Evolutionary conservation across 2,113 vertebrate species (phyloP), one percentile per base, ranked within the genome.

Genomic region (Cyanistes caeruleus): DNA sequence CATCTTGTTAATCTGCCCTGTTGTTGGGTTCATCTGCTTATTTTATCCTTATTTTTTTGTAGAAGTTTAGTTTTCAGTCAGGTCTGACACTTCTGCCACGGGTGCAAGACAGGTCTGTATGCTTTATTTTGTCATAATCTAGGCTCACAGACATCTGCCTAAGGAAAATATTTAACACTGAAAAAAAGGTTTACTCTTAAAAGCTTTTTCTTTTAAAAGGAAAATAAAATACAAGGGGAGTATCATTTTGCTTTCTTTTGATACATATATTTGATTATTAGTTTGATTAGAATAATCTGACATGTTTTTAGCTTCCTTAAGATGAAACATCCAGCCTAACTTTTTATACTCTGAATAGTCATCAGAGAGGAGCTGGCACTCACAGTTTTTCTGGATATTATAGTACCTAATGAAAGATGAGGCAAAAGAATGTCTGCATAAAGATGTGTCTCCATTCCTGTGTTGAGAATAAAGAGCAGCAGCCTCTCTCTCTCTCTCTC

Each of bases 21-120:
- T 86, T 96, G 41, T 93, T 97, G 63, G 52, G 74, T 96, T 96
- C 80, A 86, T 80, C 80, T 97, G 94, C 95, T 96, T 91, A 58
- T 92, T 96, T 97, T 93, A 89, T 83, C 76, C 28, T 93, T 88
- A 10, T 85, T 55, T 74, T 87, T 83, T 68, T 35, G 64, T 89
- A 69, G 65, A 70, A 83, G 39, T 91, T 94, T 78, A 68, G 35
- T 67, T 91, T 95, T 79, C 65, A 87, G 63, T 63, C 35, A 94
- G 16, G 51, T 87, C 33, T 6, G 5, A 46, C 15, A 41, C 68
- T 55, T 53, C 49, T 84, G 27, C 43, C 30, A 31, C 56, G 82
- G 23, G 30, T 74, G 73, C 21, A 59, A 48, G 28, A 73, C 19
- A 72, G 33, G 10, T 78, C 39, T 46, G 5, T 46, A 9, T 59